phyloP scores from a whole-genome alignment of 2,113 vertebrate species.

The Mionectes macconnelli region DNA sequence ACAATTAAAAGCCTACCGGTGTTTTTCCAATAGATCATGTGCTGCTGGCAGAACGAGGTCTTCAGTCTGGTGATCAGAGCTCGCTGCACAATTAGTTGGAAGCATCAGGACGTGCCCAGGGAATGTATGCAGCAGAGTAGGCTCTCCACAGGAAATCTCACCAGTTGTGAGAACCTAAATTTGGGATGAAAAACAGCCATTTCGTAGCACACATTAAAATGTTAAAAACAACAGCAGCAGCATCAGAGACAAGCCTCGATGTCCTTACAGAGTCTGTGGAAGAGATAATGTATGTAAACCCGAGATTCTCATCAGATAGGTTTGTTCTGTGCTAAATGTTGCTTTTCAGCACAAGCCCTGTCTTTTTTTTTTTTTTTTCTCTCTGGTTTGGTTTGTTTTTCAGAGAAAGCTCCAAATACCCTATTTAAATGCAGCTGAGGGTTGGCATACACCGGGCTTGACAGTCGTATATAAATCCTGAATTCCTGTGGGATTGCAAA shows the following conservation, averaged over 20 bases:
- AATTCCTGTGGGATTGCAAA: background rate
- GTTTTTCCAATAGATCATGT: background rate
- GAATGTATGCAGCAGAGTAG: constrained; percentile 1
- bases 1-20: background rate
- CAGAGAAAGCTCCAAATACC: background rate
- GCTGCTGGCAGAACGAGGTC: background rate
- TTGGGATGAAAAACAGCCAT: background rate
- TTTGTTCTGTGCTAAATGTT: background rate
- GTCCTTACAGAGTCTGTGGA: background rate
- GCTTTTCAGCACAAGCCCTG: background rate
- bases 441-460: background rate
- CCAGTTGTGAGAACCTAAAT: background rate
- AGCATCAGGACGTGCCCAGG: background rate
- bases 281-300: constrained; percentile 12
- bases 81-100: background rate
- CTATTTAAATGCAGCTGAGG: constrained; percentile 24
- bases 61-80: background rate
- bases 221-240: constrained; percentile 36
- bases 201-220: background rate
- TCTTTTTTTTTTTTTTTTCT: background rate
- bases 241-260: constrained; percentile 25
- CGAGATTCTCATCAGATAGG: background rate
- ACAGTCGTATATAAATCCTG: background rate
- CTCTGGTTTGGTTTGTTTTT: background rate
- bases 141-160: constrained; percentile 21